Percentiles rank a stretch among this genome's conserved stretches.
phyloP scores from a whole-genome alignment of 2,888 invertebrate species.

The Lochmaea crataegi region DNA sequence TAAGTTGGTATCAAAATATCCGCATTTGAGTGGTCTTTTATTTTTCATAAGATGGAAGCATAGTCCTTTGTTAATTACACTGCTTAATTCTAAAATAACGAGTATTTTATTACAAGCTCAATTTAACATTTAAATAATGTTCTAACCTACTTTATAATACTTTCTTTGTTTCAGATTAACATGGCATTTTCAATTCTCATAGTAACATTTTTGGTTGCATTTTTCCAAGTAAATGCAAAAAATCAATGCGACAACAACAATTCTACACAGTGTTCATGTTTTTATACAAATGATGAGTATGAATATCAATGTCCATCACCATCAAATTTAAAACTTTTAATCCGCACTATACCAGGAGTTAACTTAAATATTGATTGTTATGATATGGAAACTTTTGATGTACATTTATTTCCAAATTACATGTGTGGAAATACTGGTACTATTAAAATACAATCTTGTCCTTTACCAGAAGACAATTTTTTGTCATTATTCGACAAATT shows the following conservation, averaged over 20 bases:
- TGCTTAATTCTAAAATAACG: too few species aligned
- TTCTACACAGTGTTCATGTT: background rate
- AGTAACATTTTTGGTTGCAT: background rate
- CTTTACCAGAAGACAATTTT: conserved; percentile 66
- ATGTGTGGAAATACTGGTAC: conserved; percentile 66
- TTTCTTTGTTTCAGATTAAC: conserved; percentile 16
- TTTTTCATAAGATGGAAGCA: too few species aligned
- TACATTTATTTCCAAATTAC: conserved; percentile 66
- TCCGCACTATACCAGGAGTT: conserved; percentile 36
- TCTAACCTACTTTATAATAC: too few species aligned
- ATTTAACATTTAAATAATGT: too few species aligned
- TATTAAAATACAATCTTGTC: conserved; percentile 69
- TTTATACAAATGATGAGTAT: conserved; percentile 38
- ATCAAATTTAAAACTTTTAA: conserved; percentile 27
- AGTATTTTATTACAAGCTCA: too few species aligned
- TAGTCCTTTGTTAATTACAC: too few species aligned
- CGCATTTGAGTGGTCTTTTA: too few species aligned
- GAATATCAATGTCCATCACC: conserved; percentile 52
- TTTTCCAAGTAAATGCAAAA: background rate
- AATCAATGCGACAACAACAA: conserved; percentile 6
- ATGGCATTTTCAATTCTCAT: conserved; percentile 17
- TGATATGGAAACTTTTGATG: conserved; percentile 54
- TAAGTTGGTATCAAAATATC: too few species aligned
- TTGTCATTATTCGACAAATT: conserved; percentile 66
- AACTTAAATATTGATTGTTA: conserved; percentile 47